Evolutionary conservation across 2,888 invertebrate species (phyloP), one percentile per base, ranked within the genome.

Genomic region (Endomychus coccineus): DNA sequence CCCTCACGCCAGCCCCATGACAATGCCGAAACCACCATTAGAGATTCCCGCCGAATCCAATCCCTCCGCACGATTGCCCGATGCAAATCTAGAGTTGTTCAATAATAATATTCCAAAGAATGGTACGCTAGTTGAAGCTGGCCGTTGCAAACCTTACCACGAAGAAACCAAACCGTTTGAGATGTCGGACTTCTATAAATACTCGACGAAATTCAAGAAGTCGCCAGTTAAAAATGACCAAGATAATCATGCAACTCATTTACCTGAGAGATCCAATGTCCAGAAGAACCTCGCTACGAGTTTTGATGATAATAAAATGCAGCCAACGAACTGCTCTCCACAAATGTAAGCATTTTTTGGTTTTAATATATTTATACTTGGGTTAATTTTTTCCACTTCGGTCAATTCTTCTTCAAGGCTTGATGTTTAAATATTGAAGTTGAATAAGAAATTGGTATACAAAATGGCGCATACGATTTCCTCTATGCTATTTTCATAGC

Each of bases 121-220:
- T 59, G 75, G 87, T 58, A 89, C 86, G 1, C 75, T 91, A 0
- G 85, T 91, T 17, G 85, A 88, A 56, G 83, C 86, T 45, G 90
- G 89, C 19, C 87, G 85, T 52, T 89, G 85, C 69, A 88, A 88
- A 62, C 90, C 90, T 0, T 90, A 89, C 59, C 77, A 88, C 55
- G 95, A 96, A 69, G 87, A 90, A 37, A 88, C 89, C 0, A 96
- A 96, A 62, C 95, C 95, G 2, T 96, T 94, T 68, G 95, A 95
- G 71, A 92, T 95, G 88, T 83, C 92, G 0, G 96, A 96, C 66
- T 95, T 92, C 65, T 96, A 94, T 64, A 96, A 95, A 67, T 96
- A 96, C 64, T 95, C 94, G 33, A 92, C 91, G 3, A 91, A 92
- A 62, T 90, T 85, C 77, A 92, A 43, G 81, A 89, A 62, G 38